These are phyloP conservation scores for Aphis gossypii DNA, from an alignment of 1,140 invertebrate species.

Conservation along the genomic window DNA sequence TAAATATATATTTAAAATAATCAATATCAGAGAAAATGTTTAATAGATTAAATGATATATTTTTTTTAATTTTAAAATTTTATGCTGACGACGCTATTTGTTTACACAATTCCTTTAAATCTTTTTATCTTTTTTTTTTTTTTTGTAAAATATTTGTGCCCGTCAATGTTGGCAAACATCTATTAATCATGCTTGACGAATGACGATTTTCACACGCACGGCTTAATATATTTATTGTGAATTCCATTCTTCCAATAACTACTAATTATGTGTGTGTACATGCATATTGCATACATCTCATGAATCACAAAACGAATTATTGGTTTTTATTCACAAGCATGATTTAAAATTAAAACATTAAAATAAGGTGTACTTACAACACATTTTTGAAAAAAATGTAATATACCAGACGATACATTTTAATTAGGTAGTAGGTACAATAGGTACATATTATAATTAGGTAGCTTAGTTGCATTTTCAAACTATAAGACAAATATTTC, in stretches of 20 bases:
- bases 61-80: slow-evolving; percentile 22
- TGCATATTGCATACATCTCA: neutral
- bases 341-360: neutral
- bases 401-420: neutral
- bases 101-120: neutral
- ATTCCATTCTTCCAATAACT: neutral
- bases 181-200: slow-evolving; percentile 20
- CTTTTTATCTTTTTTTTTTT: neutral
- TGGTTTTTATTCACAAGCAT: neutral
- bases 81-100: neutral
- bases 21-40: slow-evolving; percentile 15
- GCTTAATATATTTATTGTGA: neutral
- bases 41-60: neutral
- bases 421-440: neutral
- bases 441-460: neutral
- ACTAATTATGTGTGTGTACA: neutral
- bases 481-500: neutral
- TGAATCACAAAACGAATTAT: neutral
- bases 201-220: neutral
- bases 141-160: slow-evolving; percentile 11
- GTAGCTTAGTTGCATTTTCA: neutral
- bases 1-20: slow-evolving; percentile 7
- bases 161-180: slow-evolving; percentile 21
- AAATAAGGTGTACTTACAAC: neutral
- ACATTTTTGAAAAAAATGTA: neutral